phyloP scores from a whole-genome alignment of 2,113 vertebrate species.

The Psephotus haematonotus region DNA sequence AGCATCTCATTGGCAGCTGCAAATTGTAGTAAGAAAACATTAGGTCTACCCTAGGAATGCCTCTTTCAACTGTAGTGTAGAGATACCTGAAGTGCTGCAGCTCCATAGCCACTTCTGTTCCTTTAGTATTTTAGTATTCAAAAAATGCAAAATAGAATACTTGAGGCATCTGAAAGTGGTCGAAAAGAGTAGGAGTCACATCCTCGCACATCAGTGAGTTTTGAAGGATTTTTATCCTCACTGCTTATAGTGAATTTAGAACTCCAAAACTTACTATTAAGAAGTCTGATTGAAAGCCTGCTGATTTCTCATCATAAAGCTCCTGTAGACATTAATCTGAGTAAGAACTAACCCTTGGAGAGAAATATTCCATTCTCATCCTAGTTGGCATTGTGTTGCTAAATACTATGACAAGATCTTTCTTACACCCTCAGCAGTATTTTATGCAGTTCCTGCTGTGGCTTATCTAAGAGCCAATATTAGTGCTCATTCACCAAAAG shows the following conservation, averaged over 20 bases:
- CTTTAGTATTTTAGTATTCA: not conserved
- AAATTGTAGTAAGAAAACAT: not conserved
- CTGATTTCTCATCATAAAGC: not conserved
- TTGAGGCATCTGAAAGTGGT: not conserved
- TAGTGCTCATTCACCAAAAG: conserved; percentile 16
- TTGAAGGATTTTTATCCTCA: not conserved
- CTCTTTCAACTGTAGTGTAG: not conserved
- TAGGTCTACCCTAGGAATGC: not conserved
- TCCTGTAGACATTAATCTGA: not conserved
- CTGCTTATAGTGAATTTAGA: not conserved
- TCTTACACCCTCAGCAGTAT: conserved; percentile 3
- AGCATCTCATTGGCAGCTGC: not conserved
- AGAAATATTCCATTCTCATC: not conserved
- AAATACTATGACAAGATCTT: not conserved
- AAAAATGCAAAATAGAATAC: not conserved
- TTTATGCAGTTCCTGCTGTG: conserved; percentile 7
- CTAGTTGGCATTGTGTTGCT: not conserved
- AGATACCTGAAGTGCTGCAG: not conserved
- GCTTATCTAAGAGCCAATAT: not conserved
- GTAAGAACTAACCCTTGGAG: not conserved
- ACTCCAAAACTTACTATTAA: not conserved
- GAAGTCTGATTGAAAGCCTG: not conserved
- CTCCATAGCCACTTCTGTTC: not conserved
- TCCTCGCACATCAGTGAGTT: not conserved
- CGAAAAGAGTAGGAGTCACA: not conserved